Evolutionary conservation across 2,888 invertebrate genomes (phyloP).

Genomic region (Caenorhabditis virilis): DNA sequence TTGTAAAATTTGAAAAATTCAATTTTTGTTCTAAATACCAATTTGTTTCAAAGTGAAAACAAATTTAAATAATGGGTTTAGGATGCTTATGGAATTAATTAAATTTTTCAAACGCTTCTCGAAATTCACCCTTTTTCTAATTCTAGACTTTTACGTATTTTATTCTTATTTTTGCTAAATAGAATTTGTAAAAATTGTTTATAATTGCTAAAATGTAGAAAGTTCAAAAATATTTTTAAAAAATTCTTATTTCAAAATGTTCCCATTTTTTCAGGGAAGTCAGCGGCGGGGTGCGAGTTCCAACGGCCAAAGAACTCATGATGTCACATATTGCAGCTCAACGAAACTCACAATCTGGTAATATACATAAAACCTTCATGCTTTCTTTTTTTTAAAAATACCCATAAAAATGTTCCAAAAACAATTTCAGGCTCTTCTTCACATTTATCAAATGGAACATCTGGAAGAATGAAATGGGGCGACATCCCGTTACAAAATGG

Average conservation of each 20-base stretch:
- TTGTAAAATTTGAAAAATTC: no score
- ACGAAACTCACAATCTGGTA: slow-evolving; percentile 30
- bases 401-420: neutral
- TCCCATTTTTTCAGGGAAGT: slow-evolving; percentile 23
- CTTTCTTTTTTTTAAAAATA: neutral
- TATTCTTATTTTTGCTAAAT: slow-evolving; percentile 8
- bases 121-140: no score
- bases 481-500: slow-evolving; percentile 21
- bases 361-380: no score
- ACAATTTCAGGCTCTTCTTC: neutral
- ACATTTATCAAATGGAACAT: slow-evolving; percentile 5
- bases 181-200: neutral
- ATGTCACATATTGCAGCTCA: slow-evolving; percentile 30
- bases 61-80: no score
- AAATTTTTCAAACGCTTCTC: no score
- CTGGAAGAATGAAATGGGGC: slow-evolving; percentile 36
- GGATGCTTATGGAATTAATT: no score
- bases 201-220: neutral
- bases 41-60: no score
- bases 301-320: slow-evolving; percentile 41
- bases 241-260: no score
- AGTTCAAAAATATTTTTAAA: neutral
- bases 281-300: slow-evolving; percentile 29
- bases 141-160: slow-evolving; percentile 7
- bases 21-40: no score